Evolutionary conservation across 2,888 invertebrate species (phyloP), one percentile per base, ranked within the genome.

Genomic region (Thereva unica): DNA sequence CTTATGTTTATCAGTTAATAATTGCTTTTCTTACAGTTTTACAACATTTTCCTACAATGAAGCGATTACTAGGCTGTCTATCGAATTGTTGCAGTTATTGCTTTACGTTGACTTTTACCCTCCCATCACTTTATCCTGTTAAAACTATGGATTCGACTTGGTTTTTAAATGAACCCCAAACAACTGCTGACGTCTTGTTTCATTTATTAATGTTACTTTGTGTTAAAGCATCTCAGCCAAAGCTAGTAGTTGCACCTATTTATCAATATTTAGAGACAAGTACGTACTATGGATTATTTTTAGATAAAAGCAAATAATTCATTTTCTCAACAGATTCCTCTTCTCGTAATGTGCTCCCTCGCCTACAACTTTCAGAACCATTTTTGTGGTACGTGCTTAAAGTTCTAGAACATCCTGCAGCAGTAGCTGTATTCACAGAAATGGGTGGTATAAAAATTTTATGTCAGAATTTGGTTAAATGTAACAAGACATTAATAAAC

Each of bases 181-280:
- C 91, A 0, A 87, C 94, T 63, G 91, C 91, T 2, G 95, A 95
- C 76, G 92, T 92, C 23, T 88, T 95, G n/a, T 94, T 93, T 76
- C 90, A 91, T 80, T 84, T 95, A 71, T 84, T 95, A 64, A 86
- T 89, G 38, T 88, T 89, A 3, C 82, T 95, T 69, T 88, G 89
- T n/a, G 85, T 86, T 52, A 88, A 89, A 74, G 89, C 93, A 2
- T 88, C 92, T 5, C 86, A 88, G 75, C 89, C 91, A 3, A 85
- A 87, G 35, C 83, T 90, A 66, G 87, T 95, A 75, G 86, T 95
- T 73, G 86, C 88, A 71, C 92, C 93, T 0, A 84, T 95, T 45
- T 85, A 90, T 75, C 85, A 87, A 70, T 92, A 89, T 79, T 84
- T 94, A 23, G 78, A 77, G 72, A 75, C 77, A 69, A 78, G 78